phyloP scores from a whole-genome alignment of 2,113 vertebrate genomes.

The Pogona vitticeps region DNA sequence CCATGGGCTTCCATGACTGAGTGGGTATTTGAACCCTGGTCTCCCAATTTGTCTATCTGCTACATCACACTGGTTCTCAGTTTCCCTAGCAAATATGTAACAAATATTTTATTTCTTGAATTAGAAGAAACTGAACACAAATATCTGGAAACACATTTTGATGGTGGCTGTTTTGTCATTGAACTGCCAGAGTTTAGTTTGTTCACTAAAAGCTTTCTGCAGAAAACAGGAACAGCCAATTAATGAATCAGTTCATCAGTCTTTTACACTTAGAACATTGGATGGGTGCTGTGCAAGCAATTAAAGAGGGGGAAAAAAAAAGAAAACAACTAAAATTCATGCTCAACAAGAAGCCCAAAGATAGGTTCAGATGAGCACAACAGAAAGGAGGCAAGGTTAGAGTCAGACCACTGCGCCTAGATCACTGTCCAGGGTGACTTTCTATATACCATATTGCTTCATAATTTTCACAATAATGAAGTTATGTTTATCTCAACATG shows the following conservation, averaged over 20 bases:
- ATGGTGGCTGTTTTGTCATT: not conserved
- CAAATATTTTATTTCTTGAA: too few relatives aligned
- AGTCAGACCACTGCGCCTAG: not conserved
- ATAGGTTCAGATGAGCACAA: not conserved
- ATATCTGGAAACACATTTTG: conserved; percentile 2
- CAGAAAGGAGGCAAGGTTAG: not conserved
- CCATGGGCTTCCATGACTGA: too few relatives aligned
- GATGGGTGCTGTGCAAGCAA: conserved; percentile 7
- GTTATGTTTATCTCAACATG: not conserved
- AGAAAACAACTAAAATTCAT: conserved; percentile 10
- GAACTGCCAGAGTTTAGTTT: not conserved
- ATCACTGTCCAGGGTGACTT: not conserved
- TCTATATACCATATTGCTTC: not conserved
- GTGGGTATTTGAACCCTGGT: too few relatives aligned
- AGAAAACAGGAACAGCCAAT: conserved; percentile 3
- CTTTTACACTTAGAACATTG: conserved; percentile 1
- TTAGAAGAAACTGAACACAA: too few relatives aligned
- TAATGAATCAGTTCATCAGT: conserved; percentile 22
- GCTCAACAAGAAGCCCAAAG: conserved; percentile 2
- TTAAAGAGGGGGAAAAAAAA: not conserved
- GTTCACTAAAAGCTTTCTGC: not conserved
- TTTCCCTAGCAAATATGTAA: too few relatives aligned
- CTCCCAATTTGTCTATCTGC: too few relatives aligned
- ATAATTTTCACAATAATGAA: too few relatives aligned
- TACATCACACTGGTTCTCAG: too few relatives aligned